A percentile compares a stretch with the other conserved stretches of the same genome.
phyloP scores from a whole-genome alignment of 2,888 invertebrate genomes.

The Epiblema foenella region DNA sequence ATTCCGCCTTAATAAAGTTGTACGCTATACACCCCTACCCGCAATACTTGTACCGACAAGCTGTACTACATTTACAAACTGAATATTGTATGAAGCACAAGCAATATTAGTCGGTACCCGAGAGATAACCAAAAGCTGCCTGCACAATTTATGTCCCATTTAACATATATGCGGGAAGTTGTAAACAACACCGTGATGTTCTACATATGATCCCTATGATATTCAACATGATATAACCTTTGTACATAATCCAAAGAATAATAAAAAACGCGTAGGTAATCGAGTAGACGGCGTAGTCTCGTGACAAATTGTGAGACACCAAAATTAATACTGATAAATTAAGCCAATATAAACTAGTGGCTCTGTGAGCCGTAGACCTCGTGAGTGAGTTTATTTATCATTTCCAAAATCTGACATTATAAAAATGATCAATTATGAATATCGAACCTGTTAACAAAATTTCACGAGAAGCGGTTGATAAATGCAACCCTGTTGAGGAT shows the following conservation, averaged over 20 bases:
- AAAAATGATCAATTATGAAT: no score
- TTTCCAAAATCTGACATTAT: no score
- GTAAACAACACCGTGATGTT: constrained; percentile 14
- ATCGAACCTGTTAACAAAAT: no score
- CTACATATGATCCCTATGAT: background rate
- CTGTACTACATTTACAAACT: constrained; percentile 31
- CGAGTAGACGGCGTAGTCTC: background rate
- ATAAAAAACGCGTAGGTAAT: background rate
- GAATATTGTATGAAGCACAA: constrained; percentile 41
- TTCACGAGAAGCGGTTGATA: no score
- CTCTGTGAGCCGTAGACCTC: no score
- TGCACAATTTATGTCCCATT: constrained; percentile 31
- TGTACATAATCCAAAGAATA: background rate
- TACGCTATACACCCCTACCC: constrained; percentile 10
- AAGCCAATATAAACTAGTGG: no score
- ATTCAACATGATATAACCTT: background rate
- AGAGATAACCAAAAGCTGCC: constrained; percentile 34
- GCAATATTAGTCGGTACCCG: constrained; percentile 30
- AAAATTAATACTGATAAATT: background rate
- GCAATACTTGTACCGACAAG: constrained; percentile 23
- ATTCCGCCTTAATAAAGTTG: constrained; percentile 12
- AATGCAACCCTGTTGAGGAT: no score
- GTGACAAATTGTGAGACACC: background rate
- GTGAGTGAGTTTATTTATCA: no score
- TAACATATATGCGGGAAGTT: constrained; percentile 34